Conservation (phyloP, 2,888 invertebrate species). For the Rhynchonema sp. region DNA sequence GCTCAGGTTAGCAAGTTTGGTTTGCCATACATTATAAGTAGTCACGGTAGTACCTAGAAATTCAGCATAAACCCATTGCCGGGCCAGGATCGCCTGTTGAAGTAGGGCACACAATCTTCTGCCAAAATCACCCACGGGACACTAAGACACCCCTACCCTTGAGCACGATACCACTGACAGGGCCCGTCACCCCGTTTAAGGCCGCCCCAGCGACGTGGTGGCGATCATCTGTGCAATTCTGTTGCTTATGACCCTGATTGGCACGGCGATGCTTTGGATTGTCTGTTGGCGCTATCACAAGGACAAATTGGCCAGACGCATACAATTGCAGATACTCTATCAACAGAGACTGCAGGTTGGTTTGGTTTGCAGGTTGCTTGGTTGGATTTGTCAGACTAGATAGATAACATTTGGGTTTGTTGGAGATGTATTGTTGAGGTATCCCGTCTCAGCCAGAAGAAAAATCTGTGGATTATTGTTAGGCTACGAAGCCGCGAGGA, state of each 20-base stretch:
- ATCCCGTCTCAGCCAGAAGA: neutral
- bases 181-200: neutral
- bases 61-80: too few relatives aligned
- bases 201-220: neutral
- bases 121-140: neutral
- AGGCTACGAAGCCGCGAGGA: too few relatives aligned
- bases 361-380: neutral
- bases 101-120: neutral
- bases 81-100: too few relatives aligned
- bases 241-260: slow-evolving; percentile 7
- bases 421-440: neutral
- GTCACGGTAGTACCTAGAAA: too few relatives aligned
- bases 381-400: neutral
- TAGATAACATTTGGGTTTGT: neutral
- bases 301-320: slow-evolving; percentile 16
- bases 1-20: neutral
- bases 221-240: slow-evolving; percentile 5
- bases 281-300: slow-evolving; percentile 18
- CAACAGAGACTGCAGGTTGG: slow-evolving; percentile 7
- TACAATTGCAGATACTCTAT: slow-evolving; percentile 22
- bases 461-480: neutral
- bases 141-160: neutral
- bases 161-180: neutral
- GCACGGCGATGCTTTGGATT: slow-evolving; percentile 12
- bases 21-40: too few relatives aligned